Evolutionary conservation across 2,113 vertebrate species (phyloP).

Genomic region (Antechinus flavipes): DNA sequence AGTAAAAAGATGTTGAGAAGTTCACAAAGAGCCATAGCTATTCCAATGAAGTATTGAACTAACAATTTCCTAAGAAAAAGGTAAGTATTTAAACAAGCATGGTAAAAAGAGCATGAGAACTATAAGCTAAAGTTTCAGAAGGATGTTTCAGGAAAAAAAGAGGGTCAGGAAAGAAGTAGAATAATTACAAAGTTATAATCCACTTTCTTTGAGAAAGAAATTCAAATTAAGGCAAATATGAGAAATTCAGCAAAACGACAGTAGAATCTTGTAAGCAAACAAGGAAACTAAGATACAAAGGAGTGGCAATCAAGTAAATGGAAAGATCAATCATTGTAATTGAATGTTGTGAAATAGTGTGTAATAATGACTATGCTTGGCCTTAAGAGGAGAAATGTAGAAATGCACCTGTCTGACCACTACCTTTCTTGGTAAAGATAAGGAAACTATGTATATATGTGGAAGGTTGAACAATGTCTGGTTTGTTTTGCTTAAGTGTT

Average conservation of each 20-base stretch:
- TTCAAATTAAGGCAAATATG: neutral
- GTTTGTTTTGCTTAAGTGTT: neutral
- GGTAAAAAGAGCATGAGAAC: neutral
- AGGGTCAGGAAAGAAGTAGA: neutral
- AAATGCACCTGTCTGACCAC: neutral
- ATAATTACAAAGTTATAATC: neutral
- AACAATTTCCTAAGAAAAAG: neutral
- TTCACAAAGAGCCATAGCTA: neutral
- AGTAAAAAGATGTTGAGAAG: neutral
- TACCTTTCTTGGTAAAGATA: neutral
- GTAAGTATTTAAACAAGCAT: neutral
- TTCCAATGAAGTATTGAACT: neutral
- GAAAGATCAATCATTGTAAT: neutral
- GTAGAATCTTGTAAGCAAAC: neutral
- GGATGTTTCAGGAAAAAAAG: neutral
- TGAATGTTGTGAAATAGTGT: neutral
- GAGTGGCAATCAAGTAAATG: neutral
- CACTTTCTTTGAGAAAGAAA: neutral
- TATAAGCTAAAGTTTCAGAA: neutral
- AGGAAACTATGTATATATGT: neutral
- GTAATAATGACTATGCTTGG: neutral
- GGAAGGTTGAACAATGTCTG: neutral
- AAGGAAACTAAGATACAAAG: neutral
- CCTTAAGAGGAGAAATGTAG: neutral
- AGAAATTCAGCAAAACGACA: neutral